Percentiles rank a stretch among this genome's conserved stretches.
phyloP scores from a whole-genome alignment of 2,888 invertebrate genomes.

The Melieria picta region DNA sequence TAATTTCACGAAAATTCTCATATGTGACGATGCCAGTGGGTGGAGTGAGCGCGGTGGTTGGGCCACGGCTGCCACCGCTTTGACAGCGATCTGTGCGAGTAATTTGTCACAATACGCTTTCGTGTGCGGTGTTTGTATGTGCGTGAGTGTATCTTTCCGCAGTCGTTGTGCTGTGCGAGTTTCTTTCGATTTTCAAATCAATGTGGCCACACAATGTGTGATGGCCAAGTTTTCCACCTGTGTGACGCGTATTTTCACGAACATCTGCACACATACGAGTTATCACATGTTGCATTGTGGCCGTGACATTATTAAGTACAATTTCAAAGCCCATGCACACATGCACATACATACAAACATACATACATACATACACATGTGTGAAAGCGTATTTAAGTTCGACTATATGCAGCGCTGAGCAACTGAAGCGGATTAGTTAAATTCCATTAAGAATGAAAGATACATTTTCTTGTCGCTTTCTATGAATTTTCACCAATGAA shows the following conservation, averaged over 20 bases:
- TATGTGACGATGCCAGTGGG: background rate
- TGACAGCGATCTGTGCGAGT: background rate
- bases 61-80: too few relatives aligned
- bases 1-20: slow-evolving; percentile 7
- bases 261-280: slow-evolving; percentile 1
- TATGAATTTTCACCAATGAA: slow-evolving; percentile 17
- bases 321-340: background rate
- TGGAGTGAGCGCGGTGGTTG: background rate
- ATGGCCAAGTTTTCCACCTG: slow-evolving; percentile 22
- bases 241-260: slow-evolving; percentile 20
- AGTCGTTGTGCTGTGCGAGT: too few relatives aligned
- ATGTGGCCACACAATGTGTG: background rate
- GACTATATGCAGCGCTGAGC: slow-evolving; percentile 38
- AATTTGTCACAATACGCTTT: slow-evolving; percentile 27
- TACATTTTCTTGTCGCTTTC: slow-evolving; percentile 2
- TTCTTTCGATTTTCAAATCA: background rate
- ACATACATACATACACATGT: background rate
- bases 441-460: slow-evolving; percentile 39
- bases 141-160: too few relatives aligned
- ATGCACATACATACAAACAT: background rate
- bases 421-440: slow-evolving; percentile 38
- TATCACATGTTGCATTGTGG: slow-evolving; percentile 15
- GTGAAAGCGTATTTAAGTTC: background rate
- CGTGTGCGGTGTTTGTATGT: background rate
- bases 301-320: background rate